Evolutionary conservation across 2,888 invertebrate species (phyloP).

Genomic region (Ectropis crepuscularia): DNA sequence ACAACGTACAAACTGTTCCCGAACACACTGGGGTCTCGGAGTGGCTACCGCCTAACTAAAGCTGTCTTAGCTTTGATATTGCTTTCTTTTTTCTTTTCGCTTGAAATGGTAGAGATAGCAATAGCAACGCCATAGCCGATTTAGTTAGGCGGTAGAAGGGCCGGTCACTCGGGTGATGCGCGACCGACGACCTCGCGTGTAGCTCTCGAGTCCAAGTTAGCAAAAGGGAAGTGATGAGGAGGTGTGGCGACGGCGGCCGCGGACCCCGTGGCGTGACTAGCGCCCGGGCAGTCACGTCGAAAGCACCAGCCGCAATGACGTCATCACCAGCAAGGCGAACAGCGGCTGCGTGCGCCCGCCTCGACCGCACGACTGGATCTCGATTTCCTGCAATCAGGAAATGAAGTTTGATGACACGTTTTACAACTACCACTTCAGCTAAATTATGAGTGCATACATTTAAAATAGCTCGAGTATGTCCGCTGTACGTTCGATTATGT

Average conservation of each 20-base stretch:
- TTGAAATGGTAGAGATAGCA: too few relatives aligned
- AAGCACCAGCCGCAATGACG: constrained; percentile 55
- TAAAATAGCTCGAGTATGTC: too few relatives aligned
- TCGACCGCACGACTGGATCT: constrained; percentile 87
- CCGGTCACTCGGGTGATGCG: constrained; percentile 52
- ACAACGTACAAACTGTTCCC: constrained; percentile 57
- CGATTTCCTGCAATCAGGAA: constrained; percentile 83
- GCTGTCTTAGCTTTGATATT: too few relatives aligned
- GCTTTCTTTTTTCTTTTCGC: too few relatives aligned
- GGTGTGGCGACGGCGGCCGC: constrained; percentile 28
- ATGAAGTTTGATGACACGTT: not conserved
- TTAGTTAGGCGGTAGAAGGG: too few relatives aligned
- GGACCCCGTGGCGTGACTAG: constrained; percentile 39
- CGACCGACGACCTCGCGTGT: constrained; percentile 53
- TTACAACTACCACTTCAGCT: not conserved
- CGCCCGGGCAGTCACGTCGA: constrained; percentile 71
- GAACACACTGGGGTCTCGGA: constrained; percentile 61
- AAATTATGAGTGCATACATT: too few relatives aligned
- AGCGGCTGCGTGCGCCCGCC: constrained; percentile 60
- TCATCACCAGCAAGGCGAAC: constrained; percentile 53
- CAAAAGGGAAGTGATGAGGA: constrained; percentile 45
- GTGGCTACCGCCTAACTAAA: too few relatives aligned
- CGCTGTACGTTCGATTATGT: too few relatives aligned
- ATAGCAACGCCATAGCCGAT: too few relatives aligned
- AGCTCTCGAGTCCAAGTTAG: constrained; percentile 53